These are phyloP conservation scores for Poeciliopsis turrubarensis DNA, from an alignment of 2,113 vertebrate genomes.

Conservation along the genomic window DNA sequence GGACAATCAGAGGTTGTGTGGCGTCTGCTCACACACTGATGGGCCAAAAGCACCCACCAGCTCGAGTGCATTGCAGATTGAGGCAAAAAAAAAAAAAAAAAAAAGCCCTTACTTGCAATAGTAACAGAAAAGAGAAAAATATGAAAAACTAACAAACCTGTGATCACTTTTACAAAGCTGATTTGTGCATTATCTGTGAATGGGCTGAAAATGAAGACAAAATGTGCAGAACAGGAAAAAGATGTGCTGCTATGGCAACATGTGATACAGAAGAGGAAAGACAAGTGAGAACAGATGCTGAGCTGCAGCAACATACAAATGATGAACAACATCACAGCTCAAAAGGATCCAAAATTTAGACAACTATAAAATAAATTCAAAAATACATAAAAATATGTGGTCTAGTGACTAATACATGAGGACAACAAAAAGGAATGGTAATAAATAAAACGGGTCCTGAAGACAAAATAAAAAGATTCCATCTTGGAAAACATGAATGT, in stretches of 20 bases:
- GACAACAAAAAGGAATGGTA: not conserved
- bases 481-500: not conserved
- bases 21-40: not conserved
- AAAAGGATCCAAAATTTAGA: not conserved
- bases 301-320: not conserved
- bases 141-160: too few relatives aligned
- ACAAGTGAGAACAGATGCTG: not conserved
- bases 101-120: constrained; percentile 19
- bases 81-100: constrained; percentile 5
- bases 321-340: not conserved
- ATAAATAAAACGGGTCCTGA: constrained; percentile 9
- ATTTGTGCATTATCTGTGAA: not conserved
- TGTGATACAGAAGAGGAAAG: constrained; percentile 8
- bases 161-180: constrained; percentile 1
- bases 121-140: not conserved
- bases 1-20: constrained; percentile 37
- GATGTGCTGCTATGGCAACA: constrained; percentile 39
- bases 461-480: not conserved
- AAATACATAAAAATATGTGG: not conserved
- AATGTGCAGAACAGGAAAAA: not conserved
- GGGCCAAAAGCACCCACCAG: constrained; percentile 29
- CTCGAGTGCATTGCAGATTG: constrained; percentile 32
- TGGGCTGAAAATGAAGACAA: not conserved
- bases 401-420: not conserved
- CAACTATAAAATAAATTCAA: not conserved